Evolutionary conservation across 1,140 invertebrate species (phyloP).

Genomic region (Arion vulgaris): DNA sequence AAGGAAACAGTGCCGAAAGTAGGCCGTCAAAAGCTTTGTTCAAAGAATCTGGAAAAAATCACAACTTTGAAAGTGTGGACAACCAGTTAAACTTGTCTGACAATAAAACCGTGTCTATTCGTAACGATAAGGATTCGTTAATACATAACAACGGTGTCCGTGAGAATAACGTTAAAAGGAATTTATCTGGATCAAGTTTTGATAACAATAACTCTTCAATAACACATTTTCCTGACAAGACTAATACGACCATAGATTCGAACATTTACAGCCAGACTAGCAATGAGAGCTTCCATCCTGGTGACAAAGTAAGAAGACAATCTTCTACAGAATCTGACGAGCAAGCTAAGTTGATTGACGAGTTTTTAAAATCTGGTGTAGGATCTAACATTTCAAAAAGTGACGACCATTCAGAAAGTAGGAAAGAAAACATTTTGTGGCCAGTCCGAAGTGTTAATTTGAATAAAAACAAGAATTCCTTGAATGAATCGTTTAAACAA

Average conservation of each 20-base stretch:
- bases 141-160: no score
- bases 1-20: neutral
- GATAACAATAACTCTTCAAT: no score
- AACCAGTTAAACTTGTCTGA: no score
- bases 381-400: neutral
- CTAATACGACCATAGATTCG: neutral
- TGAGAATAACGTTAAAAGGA: no score
- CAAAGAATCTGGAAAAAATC: no score
- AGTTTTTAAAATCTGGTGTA: neutral
- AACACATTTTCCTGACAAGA: no score
- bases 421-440: neutral
- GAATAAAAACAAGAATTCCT: neutral
- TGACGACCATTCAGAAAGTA: neutral
- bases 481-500: neutral
- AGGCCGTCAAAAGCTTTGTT: neutral
- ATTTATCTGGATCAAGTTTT: no score
- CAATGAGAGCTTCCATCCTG: neutral
- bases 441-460: neutral
- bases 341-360: neutral
- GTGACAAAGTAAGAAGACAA: neutral
- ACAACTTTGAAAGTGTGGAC: no score
- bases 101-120: no score
- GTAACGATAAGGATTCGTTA: no score
- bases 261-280: neutral
- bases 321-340: neutral